Evolutionary conservation across 2,797 vertebrate genomes (phyloP).

Genomic region (Tangara arthus): DNA sequence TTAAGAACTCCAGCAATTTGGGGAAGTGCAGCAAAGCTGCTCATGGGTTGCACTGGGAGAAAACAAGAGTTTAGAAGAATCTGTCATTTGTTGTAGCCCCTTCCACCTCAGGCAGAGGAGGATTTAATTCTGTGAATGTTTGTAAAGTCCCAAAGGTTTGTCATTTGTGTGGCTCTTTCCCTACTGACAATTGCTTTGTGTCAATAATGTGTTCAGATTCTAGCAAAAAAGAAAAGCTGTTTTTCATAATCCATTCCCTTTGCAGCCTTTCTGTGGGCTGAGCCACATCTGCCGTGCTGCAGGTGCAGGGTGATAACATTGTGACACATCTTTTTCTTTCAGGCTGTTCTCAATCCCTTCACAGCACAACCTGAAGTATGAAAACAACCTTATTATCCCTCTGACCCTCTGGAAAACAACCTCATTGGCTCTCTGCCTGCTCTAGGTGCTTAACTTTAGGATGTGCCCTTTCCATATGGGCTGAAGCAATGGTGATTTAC

Average conservation of each 20-base stretch:
- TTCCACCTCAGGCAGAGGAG: not conserved
- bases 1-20: not conserved
- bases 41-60: fast-evolving
- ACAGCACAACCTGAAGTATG: not conserved
- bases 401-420: not conserved
- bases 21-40: not conserved
- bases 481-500: not conserved
- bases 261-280: not conserved
- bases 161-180: not conserved
- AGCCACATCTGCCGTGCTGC: not conserved
- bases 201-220: not conserved
- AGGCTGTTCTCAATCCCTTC: not conserved
- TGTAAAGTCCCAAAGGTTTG: not conserved
- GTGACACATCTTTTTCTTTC: not conserved
- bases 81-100: not conserved
- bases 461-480: not conserved
- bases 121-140: not conserved
- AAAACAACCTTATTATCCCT: not conserved
- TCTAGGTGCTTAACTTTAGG: not conserved
- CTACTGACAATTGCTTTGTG: not conserved
- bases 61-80: not conserved
- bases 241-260: not conserved
- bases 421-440: not conserved
- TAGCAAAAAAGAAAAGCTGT: not conserved
- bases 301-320: not conserved